Conservation (phyloP, 2,888 invertebrate species). For the Drosophila birchii region DNA sequence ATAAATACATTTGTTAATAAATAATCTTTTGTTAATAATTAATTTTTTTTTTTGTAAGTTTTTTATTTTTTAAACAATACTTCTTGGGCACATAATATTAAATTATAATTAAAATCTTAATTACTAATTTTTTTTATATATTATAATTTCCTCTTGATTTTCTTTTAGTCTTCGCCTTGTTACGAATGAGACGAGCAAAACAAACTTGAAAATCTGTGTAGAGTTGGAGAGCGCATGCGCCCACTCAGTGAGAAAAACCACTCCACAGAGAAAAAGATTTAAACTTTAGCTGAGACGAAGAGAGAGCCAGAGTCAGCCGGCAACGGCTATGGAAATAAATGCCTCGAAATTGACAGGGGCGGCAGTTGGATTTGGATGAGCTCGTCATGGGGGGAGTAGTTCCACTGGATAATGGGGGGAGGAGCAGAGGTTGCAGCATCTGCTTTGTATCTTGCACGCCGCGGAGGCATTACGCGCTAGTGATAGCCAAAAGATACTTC, state of each 20-base stretch:
- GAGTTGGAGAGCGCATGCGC: constrained; percentile 70
- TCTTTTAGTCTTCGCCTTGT: constrained; percentile 42
- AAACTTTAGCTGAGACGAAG: constrained; percentile 2
- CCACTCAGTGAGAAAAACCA: constrained; percentile 32
- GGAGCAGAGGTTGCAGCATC: constrained; percentile 59
- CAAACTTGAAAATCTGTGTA: constrained; percentile 63
- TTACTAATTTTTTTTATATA: not conserved
- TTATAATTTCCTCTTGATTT: not conserved
- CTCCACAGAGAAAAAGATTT: constrained; percentile 5
- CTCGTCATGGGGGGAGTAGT: constrained; percentile 6
- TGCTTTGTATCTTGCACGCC: constrained; percentile 66
- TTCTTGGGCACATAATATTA: too few species aligned
- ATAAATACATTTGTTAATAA: too few species aligned
- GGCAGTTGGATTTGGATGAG: constrained; percentile 29
- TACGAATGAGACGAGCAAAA: constrained; percentile 73
- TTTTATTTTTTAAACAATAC: too few species aligned
- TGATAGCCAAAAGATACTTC: constrained; percentile 58
- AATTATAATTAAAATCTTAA: too few species aligned
- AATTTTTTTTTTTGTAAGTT: too few species aligned
- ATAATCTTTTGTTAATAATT: too few species aligned
- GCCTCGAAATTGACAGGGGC: constrained; percentile 51
- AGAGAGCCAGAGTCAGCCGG: constrained; percentile 39
- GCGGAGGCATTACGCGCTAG: constrained; percentile 42
- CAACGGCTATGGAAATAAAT: constrained; percentile 65
- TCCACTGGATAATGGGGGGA: not conserved